A percentile compares a stretch with the other conserved stretches of the same genome.
Evolutionary conservation across 2,797 vertebrate genomes (phyloP).

Genomic region (Garrulus glandarius): DNA sequence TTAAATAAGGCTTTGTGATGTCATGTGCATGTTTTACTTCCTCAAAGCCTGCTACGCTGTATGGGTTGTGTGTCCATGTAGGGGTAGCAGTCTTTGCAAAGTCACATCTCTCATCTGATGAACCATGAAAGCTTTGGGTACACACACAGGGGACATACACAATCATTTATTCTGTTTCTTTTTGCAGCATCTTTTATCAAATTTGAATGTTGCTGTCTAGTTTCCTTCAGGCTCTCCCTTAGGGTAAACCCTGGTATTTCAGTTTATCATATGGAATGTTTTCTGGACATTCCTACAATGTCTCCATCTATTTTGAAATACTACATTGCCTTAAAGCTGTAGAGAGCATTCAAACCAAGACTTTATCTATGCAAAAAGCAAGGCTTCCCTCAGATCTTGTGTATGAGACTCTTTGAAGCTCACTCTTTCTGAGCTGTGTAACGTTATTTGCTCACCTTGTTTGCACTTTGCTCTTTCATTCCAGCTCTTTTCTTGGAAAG

Average conservation of each 20-base stretch:
- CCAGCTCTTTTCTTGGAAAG: neutral
- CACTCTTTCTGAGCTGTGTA: neutral
- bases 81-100: neutral
- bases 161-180: neutral
- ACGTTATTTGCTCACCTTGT: neutral
- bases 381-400: neutral
- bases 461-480: neutral
- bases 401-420: neutral
- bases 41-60: neutral
- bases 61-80: neutral
- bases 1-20: neutral
- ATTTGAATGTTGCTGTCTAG: neutral
- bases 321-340: neutral
- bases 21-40: neutral
- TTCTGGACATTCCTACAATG: neutral
- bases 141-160: neutral
- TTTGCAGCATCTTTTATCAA: neutral
- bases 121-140: neutral
- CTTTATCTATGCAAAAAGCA: neutral
- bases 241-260: neutral
- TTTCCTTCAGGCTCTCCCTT: neutral
- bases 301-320: neutral
- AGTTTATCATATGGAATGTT: neutral
- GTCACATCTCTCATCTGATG: neutral
- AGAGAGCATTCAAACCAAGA: neutral